Percentiles rank a stretch among this genome's conserved stretches.
Conservation (phyloP, 2,113 vertebrate genomes). For the Loxodonta africana region DNA sequence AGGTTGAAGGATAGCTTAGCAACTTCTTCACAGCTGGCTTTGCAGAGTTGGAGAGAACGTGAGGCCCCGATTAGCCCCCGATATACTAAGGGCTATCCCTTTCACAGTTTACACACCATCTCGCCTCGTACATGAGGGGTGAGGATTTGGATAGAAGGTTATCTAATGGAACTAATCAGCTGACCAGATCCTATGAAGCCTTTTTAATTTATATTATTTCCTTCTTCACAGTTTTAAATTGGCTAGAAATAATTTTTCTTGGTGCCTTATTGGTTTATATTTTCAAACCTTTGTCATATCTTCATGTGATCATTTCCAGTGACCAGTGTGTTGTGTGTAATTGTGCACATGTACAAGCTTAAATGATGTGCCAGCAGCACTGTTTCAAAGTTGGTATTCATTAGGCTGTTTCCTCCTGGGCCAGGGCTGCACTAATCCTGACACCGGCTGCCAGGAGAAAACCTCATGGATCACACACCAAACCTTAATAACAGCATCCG, state of each 20-base stretch:
- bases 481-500: constrained; percentile 60
- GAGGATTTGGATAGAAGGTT: not conserved
- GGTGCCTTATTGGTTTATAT: constrained; percentile 81
- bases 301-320: constrained; percentile 10
- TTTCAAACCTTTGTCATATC: constrained; percentile 62
- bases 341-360: constrained; percentile 65
- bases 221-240: constrained; percentile 50
- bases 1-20: not conserved
- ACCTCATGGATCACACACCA: constrained; percentile 49
- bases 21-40: not conserved
- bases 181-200: constrained; percentile 17
- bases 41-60: not conserved
- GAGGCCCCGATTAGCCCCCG: not conserved
- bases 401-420: constrained; percentile 75
- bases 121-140: not conserved
- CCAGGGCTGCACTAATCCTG: constrained; percentile 71
- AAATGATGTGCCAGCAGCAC: constrained; percentile 70
- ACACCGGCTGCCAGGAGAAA: constrained; percentile 70
- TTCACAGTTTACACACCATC: not conserved
- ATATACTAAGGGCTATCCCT: not conserved
- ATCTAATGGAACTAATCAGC: not conserved
- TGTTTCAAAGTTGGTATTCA: constrained; percentile 76
- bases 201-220: not conserved
- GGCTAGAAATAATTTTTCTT: constrained; percentile 64
- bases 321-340: not conserved